A percentile compares a stretch with the other conserved stretches of the same genome.
Conservation (phyloP, 2,888 invertebrate species). For the Odiellus spinosus region DNA sequence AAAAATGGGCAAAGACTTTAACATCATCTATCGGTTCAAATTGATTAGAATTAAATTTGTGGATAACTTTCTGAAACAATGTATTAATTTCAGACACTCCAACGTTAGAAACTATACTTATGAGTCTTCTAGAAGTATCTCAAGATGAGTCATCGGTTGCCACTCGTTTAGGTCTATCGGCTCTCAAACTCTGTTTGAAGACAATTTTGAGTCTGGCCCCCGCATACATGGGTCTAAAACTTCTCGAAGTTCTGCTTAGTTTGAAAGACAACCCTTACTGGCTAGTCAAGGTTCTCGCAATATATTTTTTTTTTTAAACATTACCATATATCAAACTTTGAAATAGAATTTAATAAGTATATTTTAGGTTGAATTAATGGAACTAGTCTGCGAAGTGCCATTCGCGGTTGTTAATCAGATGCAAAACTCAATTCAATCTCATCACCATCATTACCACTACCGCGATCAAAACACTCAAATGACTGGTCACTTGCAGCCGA, state of each 20-base stretch:
- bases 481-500: slow-evolving; percentile 19
- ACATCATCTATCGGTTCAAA: too few relatives aligned
- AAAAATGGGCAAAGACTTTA: slow-evolving; percentile 12
- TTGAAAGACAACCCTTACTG: slow-evolving; percentile 62
- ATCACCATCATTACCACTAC: too few relatives aligned
- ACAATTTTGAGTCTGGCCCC: slow-evolving; percentile 46
- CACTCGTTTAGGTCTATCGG: slow-evolving; percentile 50
- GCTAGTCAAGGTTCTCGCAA: slow-evolving; percentile 69
- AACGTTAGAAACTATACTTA: slow-evolving; percentile 23
- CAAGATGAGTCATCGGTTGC: slow-evolving; percentile 57
- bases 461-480: background rate
- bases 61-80: too few relatives aligned
- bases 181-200: slow-evolving; percentile 42
- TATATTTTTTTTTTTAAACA: too few relatives aligned
- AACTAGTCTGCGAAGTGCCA: slow-evolving; percentile 43
- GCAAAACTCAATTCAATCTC: slow-evolving; percentile 22
- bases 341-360: too few relatives aligned
- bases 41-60: too few relatives aligned
- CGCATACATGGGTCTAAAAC: slow-evolving; percentile 37
- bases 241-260: slow-evolving; percentile 45
- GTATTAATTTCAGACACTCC: slow-evolving; percentile 12
- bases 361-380: slow-evolving; percentile 48
- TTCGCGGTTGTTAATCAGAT: slow-evolving; percentile 42
- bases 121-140: slow-evolving; percentile 25
- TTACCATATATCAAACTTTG: background rate